These are phyloP conservation scores for Chrysodeixis includens DNA, from an alignment of 2,888 invertebrate genomes.

Conservation along the genomic window DNA sequence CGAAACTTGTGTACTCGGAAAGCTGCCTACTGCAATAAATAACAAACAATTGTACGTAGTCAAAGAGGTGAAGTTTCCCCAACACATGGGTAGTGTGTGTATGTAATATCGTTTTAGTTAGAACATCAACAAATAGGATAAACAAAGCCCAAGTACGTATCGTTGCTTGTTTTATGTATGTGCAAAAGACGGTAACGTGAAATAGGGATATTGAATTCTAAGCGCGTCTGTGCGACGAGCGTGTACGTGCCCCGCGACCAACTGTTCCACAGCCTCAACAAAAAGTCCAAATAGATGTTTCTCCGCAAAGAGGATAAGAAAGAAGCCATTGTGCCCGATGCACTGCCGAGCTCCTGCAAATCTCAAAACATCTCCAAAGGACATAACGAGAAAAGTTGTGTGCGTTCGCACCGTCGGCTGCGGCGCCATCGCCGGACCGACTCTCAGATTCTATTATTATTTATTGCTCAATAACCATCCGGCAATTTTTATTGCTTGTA, in stretches of 20 bases:
- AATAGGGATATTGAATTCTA: constrained; percentile 84
- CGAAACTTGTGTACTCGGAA: constrained; percentile 34
- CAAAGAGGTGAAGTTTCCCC: constrained; percentile 49
- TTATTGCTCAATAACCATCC: constrained; percentile 69
- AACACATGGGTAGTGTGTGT: constrained; percentile 45
- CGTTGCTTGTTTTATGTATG: constrained; percentile 74
- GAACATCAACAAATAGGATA: constrained; percentile 69
- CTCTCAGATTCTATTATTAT: constrained; percentile 71
- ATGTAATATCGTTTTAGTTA: constrained; percentile 59
- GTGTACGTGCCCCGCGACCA: constrained; percentile 81
- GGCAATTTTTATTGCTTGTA: constrained; percentile 67
- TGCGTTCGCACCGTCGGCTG: constrained; percentile 55
- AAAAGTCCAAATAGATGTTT: constrained; percentile 81
- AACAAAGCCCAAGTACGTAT: constrained; percentile 72
- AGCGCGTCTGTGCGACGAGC: constrained; percentile 76
- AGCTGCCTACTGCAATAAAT: constrained; percentile 45
- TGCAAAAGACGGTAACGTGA: constrained; percentile 75
- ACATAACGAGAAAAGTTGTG: constrained; percentile 83
- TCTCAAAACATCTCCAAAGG: constrained; percentile 80
- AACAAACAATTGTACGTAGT: constrained; percentile 37
- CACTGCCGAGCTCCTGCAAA: constrained; percentile 78
- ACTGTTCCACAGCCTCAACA: constrained; percentile 74
- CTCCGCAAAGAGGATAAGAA: constrained; percentile 76
- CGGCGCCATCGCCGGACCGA: constrained; percentile 47
- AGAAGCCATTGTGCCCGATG: constrained; percentile 78